Conservation (phyloP, 2,113 vertebrate genomes). For the Gila orcuttii region DNA sequence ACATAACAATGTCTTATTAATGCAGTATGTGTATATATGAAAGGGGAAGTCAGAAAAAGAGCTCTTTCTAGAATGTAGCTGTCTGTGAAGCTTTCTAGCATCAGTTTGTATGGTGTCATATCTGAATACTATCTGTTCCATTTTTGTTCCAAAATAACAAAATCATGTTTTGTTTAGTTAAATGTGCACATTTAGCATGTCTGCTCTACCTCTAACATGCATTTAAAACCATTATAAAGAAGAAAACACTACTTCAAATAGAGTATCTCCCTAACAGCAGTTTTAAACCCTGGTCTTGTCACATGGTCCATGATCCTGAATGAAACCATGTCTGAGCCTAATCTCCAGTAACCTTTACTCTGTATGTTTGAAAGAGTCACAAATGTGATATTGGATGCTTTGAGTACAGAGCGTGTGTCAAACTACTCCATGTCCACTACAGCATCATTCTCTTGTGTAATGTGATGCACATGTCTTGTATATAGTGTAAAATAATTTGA, state of each 20-base stretch:
- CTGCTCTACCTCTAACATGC: constrained; percentile 41
- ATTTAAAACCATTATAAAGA: background rate
- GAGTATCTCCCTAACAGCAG: background rate
- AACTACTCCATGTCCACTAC: constrained; percentile 39
- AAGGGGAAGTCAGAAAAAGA: background rate
- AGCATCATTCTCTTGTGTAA: constrained; percentile 60
- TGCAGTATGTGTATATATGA: constrained; percentile 43
- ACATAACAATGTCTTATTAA: background rate
- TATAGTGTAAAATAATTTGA: constrained; percentile 83
- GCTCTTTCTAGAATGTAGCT: constrained; percentile 23
- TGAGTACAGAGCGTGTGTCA: constrained; percentile 32
- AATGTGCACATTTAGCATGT: constrained; percentile 25
- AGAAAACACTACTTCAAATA: background rate
- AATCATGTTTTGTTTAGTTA: constrained; percentile 20
- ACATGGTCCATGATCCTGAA: background rate
- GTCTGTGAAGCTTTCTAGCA: constrained; percentile 13
- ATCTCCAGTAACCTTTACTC: constrained; percentile 16
- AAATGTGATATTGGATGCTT: constrained; percentile 21
- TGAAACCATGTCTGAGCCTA: constrained; percentile 6
- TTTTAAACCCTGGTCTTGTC: constrained; percentile 8
- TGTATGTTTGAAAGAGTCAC: constrained; percentile 19
- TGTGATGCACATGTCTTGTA: constrained; percentile 77
- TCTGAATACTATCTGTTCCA: constrained; percentile 10
- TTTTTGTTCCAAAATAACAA: background rate
- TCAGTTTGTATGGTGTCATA: background rate